Evolutionary conservation across 2,113 vertebrate genomes (phyloP).

Genomic region (Tonatia bakeri): DNA sequence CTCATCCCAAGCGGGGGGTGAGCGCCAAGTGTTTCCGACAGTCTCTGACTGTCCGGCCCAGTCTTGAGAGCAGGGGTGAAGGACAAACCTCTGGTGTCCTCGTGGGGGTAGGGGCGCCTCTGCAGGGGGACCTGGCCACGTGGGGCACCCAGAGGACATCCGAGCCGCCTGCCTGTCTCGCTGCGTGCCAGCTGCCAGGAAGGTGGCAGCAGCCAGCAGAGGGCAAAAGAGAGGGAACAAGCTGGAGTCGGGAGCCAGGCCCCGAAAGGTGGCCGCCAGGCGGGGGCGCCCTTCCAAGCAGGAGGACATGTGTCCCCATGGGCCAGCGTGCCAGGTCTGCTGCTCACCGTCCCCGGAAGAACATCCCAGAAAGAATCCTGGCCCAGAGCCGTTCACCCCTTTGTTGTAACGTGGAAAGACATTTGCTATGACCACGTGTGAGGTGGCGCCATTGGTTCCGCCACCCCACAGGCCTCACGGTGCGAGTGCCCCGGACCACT

Average conservation of each 20-base stretch:
- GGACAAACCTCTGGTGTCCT: fast-evolving
- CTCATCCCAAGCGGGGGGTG: fast-evolving
- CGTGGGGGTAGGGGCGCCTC: background rate
- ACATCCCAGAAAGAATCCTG: background rate
- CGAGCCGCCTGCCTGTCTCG: fast-evolving
- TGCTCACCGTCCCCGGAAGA: too few species aligned
- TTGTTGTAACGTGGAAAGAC: background rate
- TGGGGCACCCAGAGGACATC: fast-evolving
- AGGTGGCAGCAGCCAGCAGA: background rate
- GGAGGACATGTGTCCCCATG: fast-evolving
- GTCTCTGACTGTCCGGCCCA: background rate
- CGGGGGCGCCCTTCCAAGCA: background rate
- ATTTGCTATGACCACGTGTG: background rate
- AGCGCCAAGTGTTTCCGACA: fast-evolving
- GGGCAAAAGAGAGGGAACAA: fast-evolving
- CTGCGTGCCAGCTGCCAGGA: fast-evolving
- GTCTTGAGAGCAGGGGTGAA: background rate
- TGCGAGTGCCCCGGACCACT: fast-evolving
- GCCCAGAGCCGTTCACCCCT: fast-evolving
- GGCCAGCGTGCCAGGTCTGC: fast-evolving
- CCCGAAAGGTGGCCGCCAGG: too few species aligned
- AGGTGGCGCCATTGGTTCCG: background rate
- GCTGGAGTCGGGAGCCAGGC: fast-evolving
- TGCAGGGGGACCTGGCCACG: fast-evolving
- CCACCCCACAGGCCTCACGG: fast-evolving